A percentile compares a stretch with the other conserved stretches of the same genome.
Evolutionary conservation across 2,113 vertebrate genomes (phyloP).

Genomic region (Fukomys damarensis): DNA sequence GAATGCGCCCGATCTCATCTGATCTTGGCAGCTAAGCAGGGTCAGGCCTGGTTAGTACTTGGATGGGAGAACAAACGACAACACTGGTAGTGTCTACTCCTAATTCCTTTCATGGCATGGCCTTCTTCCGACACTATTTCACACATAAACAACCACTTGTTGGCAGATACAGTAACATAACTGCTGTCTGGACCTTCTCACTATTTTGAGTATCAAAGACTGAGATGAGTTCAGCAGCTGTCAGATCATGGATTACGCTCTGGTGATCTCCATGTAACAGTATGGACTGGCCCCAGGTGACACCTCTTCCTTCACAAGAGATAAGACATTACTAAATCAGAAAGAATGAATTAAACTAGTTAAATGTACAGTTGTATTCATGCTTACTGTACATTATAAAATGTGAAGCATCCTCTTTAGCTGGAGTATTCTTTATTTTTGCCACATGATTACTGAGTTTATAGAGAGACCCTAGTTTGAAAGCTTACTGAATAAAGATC

Average conservation of each 20-base stretch:
- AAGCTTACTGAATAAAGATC: neutral
- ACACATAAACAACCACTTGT: neutral
- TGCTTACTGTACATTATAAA: neutral
- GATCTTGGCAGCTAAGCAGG: too few relatives aligned
- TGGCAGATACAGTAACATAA: neutral
- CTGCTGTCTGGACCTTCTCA: slow-evolving; percentile 14
- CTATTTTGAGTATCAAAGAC: neutral
- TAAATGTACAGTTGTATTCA: neutral
- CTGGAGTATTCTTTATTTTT: neutral
- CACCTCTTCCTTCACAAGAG: neutral
- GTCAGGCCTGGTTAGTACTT: too few relatives aligned
- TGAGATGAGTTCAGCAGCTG: neutral
- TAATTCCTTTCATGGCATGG: neutral
- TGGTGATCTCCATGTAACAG: neutral
- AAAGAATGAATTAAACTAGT: neutral
- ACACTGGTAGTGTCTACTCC: too few relatives aligned
- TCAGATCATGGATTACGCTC: neutral
- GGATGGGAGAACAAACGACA: too few relatives aligned
- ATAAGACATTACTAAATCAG: neutral
- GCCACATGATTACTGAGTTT: neutral
- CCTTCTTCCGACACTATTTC: neutral
- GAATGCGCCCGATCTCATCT: too few relatives aligned
- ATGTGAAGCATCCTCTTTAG: neutral
- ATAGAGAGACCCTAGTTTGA: neutral
- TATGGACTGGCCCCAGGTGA: neutral